A percentile compares a stretch with the other conserved stretches of the same genome.
phyloP scores from a whole-genome alignment of 2,888 invertebrate species.

The Baccha elongata region DNA sequence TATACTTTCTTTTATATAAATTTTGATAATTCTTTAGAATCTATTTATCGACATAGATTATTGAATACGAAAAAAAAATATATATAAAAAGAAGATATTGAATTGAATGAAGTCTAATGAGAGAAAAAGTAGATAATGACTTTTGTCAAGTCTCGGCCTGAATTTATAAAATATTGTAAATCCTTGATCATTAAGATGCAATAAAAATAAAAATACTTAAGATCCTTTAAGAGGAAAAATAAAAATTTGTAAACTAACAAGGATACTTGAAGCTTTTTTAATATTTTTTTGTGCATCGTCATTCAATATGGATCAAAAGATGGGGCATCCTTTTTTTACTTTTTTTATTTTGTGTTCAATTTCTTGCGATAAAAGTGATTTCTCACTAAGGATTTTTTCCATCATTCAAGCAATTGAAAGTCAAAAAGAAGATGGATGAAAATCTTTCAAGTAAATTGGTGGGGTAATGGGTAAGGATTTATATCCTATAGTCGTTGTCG shows the following conservation, averaged over 20 bases:
- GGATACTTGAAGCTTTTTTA: slow-evolving; percentile 51
- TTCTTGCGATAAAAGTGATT: slow-evolving; percentile 49
- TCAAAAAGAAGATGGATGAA: slow-evolving; percentile 40
- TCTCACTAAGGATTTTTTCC: slow-evolving; percentile 66
- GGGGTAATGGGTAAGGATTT: background rate
- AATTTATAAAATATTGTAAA: slow-evolving; percentile 55
- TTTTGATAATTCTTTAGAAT: slow-evolving; percentile 3
- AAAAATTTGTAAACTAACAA: slow-evolving; percentile 57
- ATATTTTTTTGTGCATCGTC: slow-evolving; percentile 54
- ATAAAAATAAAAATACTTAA: slow-evolving; percentile 25
- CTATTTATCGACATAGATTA: background rate
- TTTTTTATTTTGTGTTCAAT: slow-evolving; percentile 1
- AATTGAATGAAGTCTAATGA: slow-evolving; percentile 59
- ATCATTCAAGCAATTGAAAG: slow-evolving; percentile 49
- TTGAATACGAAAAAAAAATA: background rate
- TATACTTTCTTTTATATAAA: slow-evolving; percentile 18
- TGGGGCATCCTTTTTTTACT: slow-evolving; percentile 35
- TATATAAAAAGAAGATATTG: background rate
- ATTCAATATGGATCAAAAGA: slow-evolving; percentile 65
- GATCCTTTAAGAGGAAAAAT: slow-evolving; percentile 9
- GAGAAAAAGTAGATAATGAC: slow-evolving; percentile 58
- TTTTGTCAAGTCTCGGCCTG: slow-evolving; percentile 39
- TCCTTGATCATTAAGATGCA: slow-evolving; percentile 62
- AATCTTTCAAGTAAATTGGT: slow-evolving; percentile 50
- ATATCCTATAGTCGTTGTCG: slow-evolving; percentile 2